Conservation (phyloP, 2,888 invertebrate species). For the Epinotia bilunana region DNA sequence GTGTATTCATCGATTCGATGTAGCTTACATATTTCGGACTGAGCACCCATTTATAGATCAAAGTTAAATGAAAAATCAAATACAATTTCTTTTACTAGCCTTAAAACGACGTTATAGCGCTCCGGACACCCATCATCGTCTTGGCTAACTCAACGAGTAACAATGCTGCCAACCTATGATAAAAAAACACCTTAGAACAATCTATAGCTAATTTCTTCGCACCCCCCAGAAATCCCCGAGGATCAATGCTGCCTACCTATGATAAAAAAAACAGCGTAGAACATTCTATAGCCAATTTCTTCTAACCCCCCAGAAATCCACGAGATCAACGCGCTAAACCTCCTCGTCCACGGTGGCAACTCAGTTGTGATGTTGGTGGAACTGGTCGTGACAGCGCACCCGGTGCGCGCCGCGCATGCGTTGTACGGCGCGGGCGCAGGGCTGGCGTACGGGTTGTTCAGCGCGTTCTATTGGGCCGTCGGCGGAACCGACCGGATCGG, state of each 20-base stretch:
- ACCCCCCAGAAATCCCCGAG: no score
- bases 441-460: slow-evolving; percentile 79
- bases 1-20: no score
- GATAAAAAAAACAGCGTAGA: not conserved
- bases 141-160: no score
- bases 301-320: slow-evolving; percentile 78
- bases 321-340: slow-evolving; percentile 86
- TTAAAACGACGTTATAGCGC: no score
- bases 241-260: not conserved
- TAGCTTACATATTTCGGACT: no score
- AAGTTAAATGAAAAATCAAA: no score
- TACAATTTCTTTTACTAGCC: no score
- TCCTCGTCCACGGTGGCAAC: slow-evolving; percentile 90
- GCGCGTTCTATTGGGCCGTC: slow-evolving; percentile 77
- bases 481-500: slow-evolving; percentile 83
- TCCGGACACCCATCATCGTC: no score
- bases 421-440: slow-evolving; percentile 86
- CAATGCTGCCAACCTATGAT: no score
- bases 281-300: not conserved
- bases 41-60: no score
- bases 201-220: no score
- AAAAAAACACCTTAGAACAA: no score
- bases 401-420: slow-evolving; percentile 87
- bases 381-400: slow-evolving; percentile 88
- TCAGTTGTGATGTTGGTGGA: slow-evolving; percentile 90